Base-by-base conservation (phyloP, 2,797 vertebrate species). In the Fundulus diaphanus region DNA sequence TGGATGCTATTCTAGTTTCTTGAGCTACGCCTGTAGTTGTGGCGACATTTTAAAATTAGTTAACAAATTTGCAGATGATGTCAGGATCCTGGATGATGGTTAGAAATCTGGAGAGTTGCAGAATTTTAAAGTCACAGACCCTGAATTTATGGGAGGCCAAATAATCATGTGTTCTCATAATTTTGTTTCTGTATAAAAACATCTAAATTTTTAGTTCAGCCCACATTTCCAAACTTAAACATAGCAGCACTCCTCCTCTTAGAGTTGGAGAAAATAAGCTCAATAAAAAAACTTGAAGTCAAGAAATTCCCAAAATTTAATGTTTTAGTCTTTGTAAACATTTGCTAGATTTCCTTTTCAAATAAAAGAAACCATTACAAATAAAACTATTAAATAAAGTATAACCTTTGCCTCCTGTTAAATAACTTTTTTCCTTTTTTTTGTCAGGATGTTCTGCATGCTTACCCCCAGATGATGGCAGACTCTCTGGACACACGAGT, bases 391-490 rank as follows among this genome's bases (percentile, higher is more conserved):
- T 5, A 0, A 31, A 9, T 42, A 33, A 18, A 13, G n/a, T 52
- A 13, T 15, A 65, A 31, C 16, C 2, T 20, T 70, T 72, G 52
- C 2, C 37, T 29, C 52, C 8, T 63, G 2, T 33, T 87, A 3
- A 81, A 8, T 42, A 9, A 18, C 3, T 54, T 16, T 31, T 42
- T 27, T 56, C 51, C 72, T 20, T n/a, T 3, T 67, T 46, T 37
- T 29, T 57, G 33, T 24, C 89, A 98, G 96, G 97, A 98, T 70
- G 92, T 95, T 72, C 94, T 98, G 86, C 96, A 98, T 81, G 96
- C 95, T 1, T 97, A 96, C 82, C 97, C 97, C n/a, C 97, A 98
- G 92, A 95, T 97, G 82, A 94, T 95, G 0, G 95, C 95, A 1
- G 97, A 98, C 75, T 93, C 95, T 8, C 90, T 96, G 84, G 95